A percentile compares a stretch with the other conserved stretches of the same genome.
Evolutionary conservation across 2,797 vertebrate species (phyloP).

Genomic region (Tragopan temminckii): DNA sequence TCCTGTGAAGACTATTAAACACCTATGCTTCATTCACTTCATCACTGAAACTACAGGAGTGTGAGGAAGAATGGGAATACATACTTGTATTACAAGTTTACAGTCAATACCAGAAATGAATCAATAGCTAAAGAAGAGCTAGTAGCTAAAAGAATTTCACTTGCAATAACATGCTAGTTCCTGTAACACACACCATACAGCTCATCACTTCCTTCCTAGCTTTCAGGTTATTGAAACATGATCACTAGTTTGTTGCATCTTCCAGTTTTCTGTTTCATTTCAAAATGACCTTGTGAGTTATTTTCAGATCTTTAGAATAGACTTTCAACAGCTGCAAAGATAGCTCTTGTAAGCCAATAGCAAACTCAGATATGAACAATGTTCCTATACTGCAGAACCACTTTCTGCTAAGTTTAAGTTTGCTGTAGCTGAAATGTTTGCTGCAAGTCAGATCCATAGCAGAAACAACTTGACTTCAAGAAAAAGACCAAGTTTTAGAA

Average conservation of each 20-base stretch:
- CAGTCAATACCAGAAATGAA: constrained; percentile 38
- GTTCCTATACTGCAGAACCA: not conserved
- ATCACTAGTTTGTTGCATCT: constrained; percentile 29
- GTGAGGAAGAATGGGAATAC: not conserved
- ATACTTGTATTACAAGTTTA: not conserved
- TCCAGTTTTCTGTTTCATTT: constrained; percentile 11
- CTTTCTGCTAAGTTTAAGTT: not conserved
- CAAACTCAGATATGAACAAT: rapidly evolving
- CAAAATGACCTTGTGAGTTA: not conserved
- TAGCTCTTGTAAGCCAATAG: not conserved
- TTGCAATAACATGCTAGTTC: constrained; percentile 56
- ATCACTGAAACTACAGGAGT: not conserved
- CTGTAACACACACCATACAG: constrained; percentile 25
- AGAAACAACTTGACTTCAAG: not conserved
- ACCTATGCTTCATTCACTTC: not conserved
- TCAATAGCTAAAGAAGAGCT: constrained; percentile 20
- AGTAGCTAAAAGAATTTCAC: constrained; percentile 35
- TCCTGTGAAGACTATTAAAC: not conserved
- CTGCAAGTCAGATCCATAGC: not conserved
- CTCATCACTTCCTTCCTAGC: constrained; percentile 47
- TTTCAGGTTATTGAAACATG: constrained; percentile 33
- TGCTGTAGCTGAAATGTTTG: not conserved
- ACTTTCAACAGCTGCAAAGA: not conserved
- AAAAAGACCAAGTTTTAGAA: not conserved
- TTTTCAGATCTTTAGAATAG: constrained; percentile 30